A percentile compares a stretch with the other conserved stretches of the same genome.
Conservation (phyloP, 2,797 vertebrate genomes). For the Silurus aristotelis region DNA sequence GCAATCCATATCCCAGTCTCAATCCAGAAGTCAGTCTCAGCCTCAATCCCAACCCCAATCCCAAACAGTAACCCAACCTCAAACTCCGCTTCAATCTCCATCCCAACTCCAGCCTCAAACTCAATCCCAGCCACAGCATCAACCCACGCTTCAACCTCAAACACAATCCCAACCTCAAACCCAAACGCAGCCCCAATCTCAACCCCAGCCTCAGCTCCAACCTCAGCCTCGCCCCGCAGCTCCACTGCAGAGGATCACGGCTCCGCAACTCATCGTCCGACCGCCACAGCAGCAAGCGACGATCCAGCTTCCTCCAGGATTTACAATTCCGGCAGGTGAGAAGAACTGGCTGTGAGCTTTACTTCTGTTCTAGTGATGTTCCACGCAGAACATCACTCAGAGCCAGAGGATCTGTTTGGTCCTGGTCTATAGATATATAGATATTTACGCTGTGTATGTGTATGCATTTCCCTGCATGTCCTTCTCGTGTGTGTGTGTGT, state of each 20-base stretch:
- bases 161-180: background rate
- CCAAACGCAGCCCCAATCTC: background rate
- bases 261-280: constrained; percentile 85
- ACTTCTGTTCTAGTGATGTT: background rate
- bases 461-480: too few species aligned
- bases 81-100: background rate
- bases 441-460: background rate
- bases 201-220: constrained; percentile 25
- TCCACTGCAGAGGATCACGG: constrained; percentile 76
- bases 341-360: background rate
- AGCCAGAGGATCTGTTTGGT: background rate
- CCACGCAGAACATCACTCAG: background rate
- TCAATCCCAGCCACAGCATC: background rate
- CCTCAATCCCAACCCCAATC: background rate
- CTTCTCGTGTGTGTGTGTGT: background rate
- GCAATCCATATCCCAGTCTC: background rate
- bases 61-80: background rate
- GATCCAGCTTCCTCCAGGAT: constrained; percentile 86
- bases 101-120: background rate
- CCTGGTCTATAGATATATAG: background rate
- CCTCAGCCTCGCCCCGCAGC: constrained; percentile 72
- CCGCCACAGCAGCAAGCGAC: constrained; percentile 84
- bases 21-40: background rate
- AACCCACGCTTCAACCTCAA: background rate
- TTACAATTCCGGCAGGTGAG: constrained; percentile 87